Percentiles rank a stretch among this genome's conserved stretches.
Conservation (phyloP, 2,888 invertebrate genomes). For the Chrysotoxum bicinctum region DNA sequence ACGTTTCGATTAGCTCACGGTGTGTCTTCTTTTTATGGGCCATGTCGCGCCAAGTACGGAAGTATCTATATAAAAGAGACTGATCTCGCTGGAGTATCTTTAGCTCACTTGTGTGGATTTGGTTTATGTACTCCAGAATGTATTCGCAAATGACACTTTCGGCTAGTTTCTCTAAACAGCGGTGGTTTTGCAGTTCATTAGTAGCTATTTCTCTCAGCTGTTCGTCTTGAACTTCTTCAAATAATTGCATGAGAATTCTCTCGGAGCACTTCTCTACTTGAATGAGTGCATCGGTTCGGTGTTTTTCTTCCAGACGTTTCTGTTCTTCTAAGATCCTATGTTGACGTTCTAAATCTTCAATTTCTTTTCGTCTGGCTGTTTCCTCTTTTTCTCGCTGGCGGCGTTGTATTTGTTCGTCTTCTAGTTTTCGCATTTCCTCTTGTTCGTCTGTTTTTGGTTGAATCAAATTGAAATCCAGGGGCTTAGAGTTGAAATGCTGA, state of each 20-base stretch:
- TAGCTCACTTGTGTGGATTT: slow-evolving; percentile 79
- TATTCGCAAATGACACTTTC: slow-evolving; percentile 66
- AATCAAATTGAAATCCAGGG: slow-evolving; percentile 13
- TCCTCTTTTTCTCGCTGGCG: slow-evolving; percentile 74
- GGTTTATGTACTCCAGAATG: slow-evolving; percentile 77
- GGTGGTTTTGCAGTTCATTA: slow-evolving; percentile 74
- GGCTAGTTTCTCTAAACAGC: slow-evolving; percentile 73
- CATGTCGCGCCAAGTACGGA: slow-evolving; percentile 82
- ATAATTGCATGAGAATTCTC: slow-evolving; percentile 29
- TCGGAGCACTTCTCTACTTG: slow-evolving; percentile 22
- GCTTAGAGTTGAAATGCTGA: slow-evolving; percentile 67
- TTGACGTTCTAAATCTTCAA: slow-evolving; percentile 57
- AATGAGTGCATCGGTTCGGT: not conserved
- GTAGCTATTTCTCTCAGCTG: slow-evolving; percentile 75
- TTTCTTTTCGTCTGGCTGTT: slow-evolving; percentile 45
- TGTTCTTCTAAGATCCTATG: slow-evolving; percentile 21
- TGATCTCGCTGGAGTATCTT: slow-evolving; percentile 77
- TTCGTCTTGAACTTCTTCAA: slow-evolving; percentile 67
- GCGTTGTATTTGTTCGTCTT: slow-evolving; percentile 73
- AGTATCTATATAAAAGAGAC: slow-evolving; percentile 80
- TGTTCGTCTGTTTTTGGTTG: not conserved
- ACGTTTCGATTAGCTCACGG: slow-evolving; percentile 83
- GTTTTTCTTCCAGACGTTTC: slow-evolving; percentile 35
- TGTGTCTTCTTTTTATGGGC: slow-evolving; percentile 81
- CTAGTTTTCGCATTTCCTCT: slow-evolving; percentile 42